Evolutionary conservation across 92 coral and sea anemone genomes (phyloP).

Genomic region (Blastomussa wellsi): DNA sequence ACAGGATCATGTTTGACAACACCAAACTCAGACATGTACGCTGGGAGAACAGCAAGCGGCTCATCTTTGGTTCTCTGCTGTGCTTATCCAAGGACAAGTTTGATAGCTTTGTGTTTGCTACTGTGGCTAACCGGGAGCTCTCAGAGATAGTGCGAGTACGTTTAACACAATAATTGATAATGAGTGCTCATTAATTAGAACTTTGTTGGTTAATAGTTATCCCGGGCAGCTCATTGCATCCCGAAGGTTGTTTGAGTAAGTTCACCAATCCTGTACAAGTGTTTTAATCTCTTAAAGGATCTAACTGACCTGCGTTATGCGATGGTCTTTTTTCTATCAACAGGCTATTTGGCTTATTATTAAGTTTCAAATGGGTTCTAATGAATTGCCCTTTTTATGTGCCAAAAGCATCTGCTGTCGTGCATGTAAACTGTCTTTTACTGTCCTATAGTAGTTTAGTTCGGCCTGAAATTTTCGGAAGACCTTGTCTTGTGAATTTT

Average conservation of each 20-base stretch:
- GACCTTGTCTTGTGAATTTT: too few relatives aligned
- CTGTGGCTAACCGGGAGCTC: conserved; percentile 78
- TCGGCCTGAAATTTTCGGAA: too few relatives aligned
- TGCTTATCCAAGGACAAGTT: conserved; percentile 93
- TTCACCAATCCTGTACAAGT: neutral
- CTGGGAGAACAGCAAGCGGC: conserved; percentile 96
- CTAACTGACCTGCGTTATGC: neutral
- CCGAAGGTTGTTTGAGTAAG: neutral
- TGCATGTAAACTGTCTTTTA: too few relatives aligned
- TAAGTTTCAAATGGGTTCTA: too few relatives aligned
- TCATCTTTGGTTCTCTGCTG: conserved; percentile 87
- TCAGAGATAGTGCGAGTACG: conserved; percentile 69
- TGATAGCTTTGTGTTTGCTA: conserved; percentile 83
- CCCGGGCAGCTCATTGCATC: neutral
- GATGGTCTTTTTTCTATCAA: too few relatives aligned
- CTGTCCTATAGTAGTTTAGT: too few relatives aligned
- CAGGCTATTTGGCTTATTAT: too few relatives aligned
- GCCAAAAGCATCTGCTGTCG: too few relatives aligned
- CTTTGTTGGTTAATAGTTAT: conserved; percentile 11
- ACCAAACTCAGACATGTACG: conserved; percentile 61
- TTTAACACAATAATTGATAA: neutral
- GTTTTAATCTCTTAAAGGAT: neutral
- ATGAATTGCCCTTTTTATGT: too few relatives aligned
- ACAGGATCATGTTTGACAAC: conserved; percentile 74
- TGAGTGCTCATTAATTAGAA: neutral